Base-by-base conservation (phyloP, 2,113 vertebrate genomes). In the Podarcis cretensis region DNA sequence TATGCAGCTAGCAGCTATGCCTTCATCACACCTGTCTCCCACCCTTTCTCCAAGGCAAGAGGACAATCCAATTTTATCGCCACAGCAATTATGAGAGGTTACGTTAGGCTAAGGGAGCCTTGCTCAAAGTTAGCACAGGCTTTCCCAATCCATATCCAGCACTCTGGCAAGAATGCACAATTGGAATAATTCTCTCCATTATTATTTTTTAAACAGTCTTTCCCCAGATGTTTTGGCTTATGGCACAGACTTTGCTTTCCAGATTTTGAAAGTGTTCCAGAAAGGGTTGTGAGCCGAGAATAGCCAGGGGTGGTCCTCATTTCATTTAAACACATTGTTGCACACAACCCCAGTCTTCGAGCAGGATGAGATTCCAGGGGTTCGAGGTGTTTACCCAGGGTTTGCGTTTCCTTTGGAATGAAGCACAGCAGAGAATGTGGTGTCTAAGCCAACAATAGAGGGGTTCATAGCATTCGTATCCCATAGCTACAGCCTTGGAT, bases 251-350 rank as follows among this genome's bases (percentile, higher is more conserved):
- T 93, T 81, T 89, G 84, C 89, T 83, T 92, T 91, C 75, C 35
- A 23, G 78, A 48, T 32, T 88, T 94, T 95, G 91, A 63, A 75
- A 87, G 86, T 20, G 90, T 73, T 94, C 89, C 90, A 93, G 91
- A 87, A 32, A 16, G 48, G 81, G 71, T 13, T 0, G 0, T 82
- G 83, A 90, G 6, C 43, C 90, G 84, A 81, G 89, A 91, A 83
- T 90, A 84, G 54, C 35, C 80, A 84, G 89, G 85, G 79, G 91
- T 92, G 90, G 93, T 84, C 74, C 91, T 91, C 32, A 76, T 83
- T 63, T 32, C 0, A 0, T 94, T 81, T 87, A 89, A 91, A 89
- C 32, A 87, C 8, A 48, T 48, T 48, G 12, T 32, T 73, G 48
- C 48, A 54, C 48, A 54, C 48, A 54, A 54, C 48, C 48, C 48